phyloP scores from a whole-genome alignment of 2,888 invertebrate genomes.

The Stomorhina lunata region DNA sequence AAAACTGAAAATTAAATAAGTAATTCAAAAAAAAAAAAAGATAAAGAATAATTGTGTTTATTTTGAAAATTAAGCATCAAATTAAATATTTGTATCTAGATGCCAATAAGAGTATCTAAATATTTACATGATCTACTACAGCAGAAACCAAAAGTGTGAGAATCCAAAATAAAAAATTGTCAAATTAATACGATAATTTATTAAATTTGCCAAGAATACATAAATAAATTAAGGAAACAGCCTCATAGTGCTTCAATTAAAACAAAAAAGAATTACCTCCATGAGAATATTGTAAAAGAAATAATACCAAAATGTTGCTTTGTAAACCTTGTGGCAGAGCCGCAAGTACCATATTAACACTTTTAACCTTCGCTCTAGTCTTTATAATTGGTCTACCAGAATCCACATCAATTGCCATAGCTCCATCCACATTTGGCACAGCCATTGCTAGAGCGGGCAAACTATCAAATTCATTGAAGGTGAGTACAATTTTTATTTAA shows the following conservation, averaged over 20 bases:
- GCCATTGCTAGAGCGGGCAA: constrained; percentile 79
- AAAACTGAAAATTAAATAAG: background rate
- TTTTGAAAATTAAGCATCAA: constrained; percentile 17
- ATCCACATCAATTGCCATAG: constrained; percentile 75
- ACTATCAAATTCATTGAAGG: constrained; percentile 79
- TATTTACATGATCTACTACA: background rate
- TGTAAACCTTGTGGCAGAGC: constrained; percentile 34
- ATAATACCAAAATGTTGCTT: constrained; percentile 23
- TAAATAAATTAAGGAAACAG: too few relatives aligned
- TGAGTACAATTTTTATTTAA: constrained; percentile 69
- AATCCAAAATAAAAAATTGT: background rate
- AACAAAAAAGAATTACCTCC: background rate
- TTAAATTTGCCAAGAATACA: too few relatives aligned
- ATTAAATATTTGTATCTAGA: background rate
- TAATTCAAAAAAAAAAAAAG: constrained; percentile 2
- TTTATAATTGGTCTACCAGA: constrained; percentile 62
- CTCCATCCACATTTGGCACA: constrained; percentile 79
- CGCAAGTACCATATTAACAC: constrained; percentile 1
- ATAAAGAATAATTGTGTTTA: constrained; percentile 9
- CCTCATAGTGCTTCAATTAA: background rate
- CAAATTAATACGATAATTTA: too few relatives aligned
- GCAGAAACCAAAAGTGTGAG: too few relatives aligned
- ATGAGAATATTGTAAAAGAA: constrained; percentile 33
- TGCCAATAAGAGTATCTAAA: background rate
- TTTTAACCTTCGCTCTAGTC: constrained; percentile 50